Conservation (phyloP, 2,797 vertebrate genomes). For the Meda fulgida region DNA sequence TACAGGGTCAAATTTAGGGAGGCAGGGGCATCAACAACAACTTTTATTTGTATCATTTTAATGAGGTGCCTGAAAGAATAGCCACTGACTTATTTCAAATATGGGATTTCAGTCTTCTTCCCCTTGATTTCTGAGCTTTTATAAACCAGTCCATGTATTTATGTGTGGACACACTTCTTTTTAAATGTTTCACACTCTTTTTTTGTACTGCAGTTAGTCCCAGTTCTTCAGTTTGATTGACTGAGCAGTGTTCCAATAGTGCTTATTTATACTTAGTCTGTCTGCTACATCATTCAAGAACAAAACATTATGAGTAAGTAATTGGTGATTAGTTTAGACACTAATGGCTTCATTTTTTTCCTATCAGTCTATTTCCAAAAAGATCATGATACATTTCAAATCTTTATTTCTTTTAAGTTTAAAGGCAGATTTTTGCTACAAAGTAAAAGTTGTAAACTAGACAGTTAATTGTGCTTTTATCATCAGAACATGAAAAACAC, state of each 20-base stretch:
- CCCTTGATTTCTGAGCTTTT: constrained; percentile 29
- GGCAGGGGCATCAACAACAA: constrained; percentile 67
- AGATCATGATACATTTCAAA: too few species aligned
- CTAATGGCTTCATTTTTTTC: too few species aligned
- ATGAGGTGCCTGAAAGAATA: constrained; percentile 76
- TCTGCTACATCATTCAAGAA: background rate
- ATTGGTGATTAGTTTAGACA: background rate
- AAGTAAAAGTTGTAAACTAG: too few species aligned
- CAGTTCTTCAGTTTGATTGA: background rate
- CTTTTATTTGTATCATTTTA: constrained; percentile 82
- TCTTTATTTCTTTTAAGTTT: too few species aligned
- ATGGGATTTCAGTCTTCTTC: constrained; percentile 35
- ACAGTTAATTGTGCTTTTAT: too few species aligned
- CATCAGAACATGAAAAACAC: too few species aligned
- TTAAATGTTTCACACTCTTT: background rate
- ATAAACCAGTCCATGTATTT: background rate
- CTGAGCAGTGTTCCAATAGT: background rate
- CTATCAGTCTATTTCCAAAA: too few species aligned
- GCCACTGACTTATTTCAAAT: constrained; percentile 55
- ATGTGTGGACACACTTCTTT: background rate
- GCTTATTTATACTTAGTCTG: background rate
- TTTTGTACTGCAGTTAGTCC: background rate
- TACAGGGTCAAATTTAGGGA: constrained; percentile 66
- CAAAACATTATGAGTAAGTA: background rate
- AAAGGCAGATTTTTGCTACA: too few species aligned